phyloP scores from a whole-genome alignment of 1,140 invertebrate species.

The Kradibia gibbosae region DNA sequence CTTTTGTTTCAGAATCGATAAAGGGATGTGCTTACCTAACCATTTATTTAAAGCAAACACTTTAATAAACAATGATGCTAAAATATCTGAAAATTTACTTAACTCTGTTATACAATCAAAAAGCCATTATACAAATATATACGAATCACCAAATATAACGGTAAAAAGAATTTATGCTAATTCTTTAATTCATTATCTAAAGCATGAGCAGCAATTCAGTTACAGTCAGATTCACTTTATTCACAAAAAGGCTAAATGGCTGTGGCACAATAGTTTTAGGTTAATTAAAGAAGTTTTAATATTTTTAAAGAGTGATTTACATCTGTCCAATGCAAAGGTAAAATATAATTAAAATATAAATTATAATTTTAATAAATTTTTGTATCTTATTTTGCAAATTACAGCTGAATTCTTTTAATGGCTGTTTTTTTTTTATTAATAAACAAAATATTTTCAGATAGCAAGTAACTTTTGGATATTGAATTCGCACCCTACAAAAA shows the following conservation, averaged over 20 bases:
- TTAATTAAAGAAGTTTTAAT: conserved; percentile 69
- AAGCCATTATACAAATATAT: conserved; percentile 65
- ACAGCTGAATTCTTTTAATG: conserved; percentile 8
- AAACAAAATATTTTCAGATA: conserved; percentile 49
- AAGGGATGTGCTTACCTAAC: conserved; percentile 24
- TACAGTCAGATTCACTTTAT: conserved; percentile 62
- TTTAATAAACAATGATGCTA: conserved; percentile 59
- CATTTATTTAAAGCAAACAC: conserved; percentile 59
- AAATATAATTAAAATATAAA: conserved; percentile 26
- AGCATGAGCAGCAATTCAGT: conserved; percentile 69
- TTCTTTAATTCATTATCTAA: conserved; percentile 65
- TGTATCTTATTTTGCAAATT: neutral
- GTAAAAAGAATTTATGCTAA: conserved; percentile 61
- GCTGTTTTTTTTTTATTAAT: neutral
- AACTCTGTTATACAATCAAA: conserved; percentile 58
- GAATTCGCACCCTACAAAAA: conserved; percentile 68
- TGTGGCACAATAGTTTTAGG: conserved; percentile 70
- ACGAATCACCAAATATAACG: conserved; percentile 59
- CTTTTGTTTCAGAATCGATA: conserved; percentile 48
- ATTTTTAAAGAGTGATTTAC: conserved; percentile 69
- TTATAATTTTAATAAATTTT: neutral
- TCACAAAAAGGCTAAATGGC: conserved; percentile 57
- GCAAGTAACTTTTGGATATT: conserved; percentile 46
- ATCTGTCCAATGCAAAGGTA: conserved; percentile 65
- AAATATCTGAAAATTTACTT: conserved; percentile 69